Percentiles rank a stretch among this genome's conserved stretches.
phyloP scores from a whole-genome alignment of 2,888 invertebrate genomes.

The Ectemnius cavifrons region DNA sequence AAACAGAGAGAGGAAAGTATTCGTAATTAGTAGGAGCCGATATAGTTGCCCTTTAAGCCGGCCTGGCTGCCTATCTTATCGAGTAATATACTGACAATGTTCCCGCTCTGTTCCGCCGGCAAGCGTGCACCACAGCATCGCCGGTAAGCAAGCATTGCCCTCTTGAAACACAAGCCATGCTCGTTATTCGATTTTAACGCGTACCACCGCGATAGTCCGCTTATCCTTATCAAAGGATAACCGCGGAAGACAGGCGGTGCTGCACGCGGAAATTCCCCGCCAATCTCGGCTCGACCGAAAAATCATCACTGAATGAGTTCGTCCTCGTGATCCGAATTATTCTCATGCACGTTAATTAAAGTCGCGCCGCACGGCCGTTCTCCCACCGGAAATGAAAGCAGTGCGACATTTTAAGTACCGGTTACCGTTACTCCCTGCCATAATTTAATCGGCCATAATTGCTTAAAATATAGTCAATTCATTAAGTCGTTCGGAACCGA shows the following conservation, averaged over 20 bases:
- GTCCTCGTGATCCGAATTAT: no score
- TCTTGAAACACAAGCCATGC: slow-evolving; percentile 22
- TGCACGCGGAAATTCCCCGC: slow-evolving; percentile 14
- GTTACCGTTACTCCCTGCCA: no score
- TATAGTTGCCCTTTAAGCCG: slow-evolving; percentile 19
- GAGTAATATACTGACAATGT: slow-evolving; percentile 43
- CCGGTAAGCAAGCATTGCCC: background rate
- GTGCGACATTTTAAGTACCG: no score
- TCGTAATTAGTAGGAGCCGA: slow-evolving; percentile 39
- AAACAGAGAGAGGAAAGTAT: slow-evolving; percentile 21
- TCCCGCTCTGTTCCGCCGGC: slow-evolving; percentile 18
- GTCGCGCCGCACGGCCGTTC: no score
- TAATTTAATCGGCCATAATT: no score
- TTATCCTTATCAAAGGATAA: slow-evolving; percentile 44
- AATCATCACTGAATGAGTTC: no score
- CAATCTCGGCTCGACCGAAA: slow-evolving; percentile 5
- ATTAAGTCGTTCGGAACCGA: no score
- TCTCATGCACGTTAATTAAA: no score
- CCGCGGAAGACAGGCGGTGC: slow-evolving; percentile 11
- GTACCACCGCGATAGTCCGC: slow-evolving; percentile 36
- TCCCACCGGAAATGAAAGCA: no score
- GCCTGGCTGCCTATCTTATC: slow-evolving; percentile 44
- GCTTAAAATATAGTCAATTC: no score
- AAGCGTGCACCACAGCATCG: slow-evolving; percentile 7
- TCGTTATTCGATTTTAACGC: slow-evolving; percentile 53